Base-by-base conservation (phyloP, 92 coral and sea anemone genomes). In the Porites cylindrica region DNA sequence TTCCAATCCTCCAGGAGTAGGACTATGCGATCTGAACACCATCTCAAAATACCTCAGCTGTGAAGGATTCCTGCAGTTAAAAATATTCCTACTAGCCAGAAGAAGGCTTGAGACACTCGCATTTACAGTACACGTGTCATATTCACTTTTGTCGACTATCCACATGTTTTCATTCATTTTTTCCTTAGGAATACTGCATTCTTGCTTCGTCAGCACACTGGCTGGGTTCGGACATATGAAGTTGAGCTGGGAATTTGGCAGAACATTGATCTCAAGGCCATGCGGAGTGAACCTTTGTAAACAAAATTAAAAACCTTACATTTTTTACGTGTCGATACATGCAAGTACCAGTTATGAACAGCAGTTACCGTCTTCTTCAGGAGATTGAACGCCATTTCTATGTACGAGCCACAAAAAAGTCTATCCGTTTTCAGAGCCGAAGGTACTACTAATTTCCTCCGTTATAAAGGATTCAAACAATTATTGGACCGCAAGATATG, bases 171-270 rank as follows among this genome's bases (percentile, higher is more conserved):
- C 98, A 74, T 76, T 90, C 82, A 94, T 75, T 24, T 81, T 79
- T 79, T 92, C 92, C 79, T 68, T 14, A 1, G 89, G 95, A 61
- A 90, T 64, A 64, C 88, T 90, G 58, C 68, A 69, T 6, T 73
- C 85, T 13, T 72, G 75, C 17, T 75, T 71, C 20, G 78, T 76
- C 51, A 88, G 70, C 67, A 90, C 88, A 18, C 70, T 94, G 18
- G 94, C 94, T 12, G 94, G 89, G 54, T 88, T 92, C 3, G 97
- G 95, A 76, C 97, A 94, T 10, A 94, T 82, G 69, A 94, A 23
- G 84, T 82, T 92, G 38, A 92, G 69, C 8, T 84, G 88, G 18
- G 84, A 71, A 51, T 74, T 51, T 19, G 66, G 79, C 29, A 78
- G 77, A 53, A 91, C 94, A 13, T 63, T 88, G 52, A 78, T 83